Evolutionary conservation across 2,113 vertebrate genomes (phyloP).

Genomic region (Noctilio leporinus): DNA sequence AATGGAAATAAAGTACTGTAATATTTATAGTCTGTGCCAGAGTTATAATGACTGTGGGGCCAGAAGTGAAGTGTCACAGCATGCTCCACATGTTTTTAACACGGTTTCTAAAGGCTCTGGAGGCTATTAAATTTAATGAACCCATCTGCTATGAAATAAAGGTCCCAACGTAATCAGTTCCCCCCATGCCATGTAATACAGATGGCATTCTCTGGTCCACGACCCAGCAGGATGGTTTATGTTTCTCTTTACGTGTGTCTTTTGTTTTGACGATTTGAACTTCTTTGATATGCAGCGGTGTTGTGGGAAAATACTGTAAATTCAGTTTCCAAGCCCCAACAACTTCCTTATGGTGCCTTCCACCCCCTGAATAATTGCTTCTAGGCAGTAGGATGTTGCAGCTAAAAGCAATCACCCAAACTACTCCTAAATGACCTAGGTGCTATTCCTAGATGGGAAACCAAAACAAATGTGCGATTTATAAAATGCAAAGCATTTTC

Average conservation of each 20-base stretch:
- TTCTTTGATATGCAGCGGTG: slow-evolving; percentile 76
- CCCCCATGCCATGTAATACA: slow-evolving; percentile 82
- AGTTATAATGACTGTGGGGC: slow-evolving; percentile 81
- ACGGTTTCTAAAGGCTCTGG: slow-evolving; percentile 86
- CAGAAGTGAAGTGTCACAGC: slow-evolving; percentile 85
- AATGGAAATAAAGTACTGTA: slow-evolving; percentile 83
- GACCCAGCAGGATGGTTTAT: slow-evolving; percentile 77
- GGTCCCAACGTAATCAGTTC: slow-evolving; percentile 83
- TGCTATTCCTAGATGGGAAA: slow-evolving; percentile 63
- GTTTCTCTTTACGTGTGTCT: slow-evolving; percentile 65
- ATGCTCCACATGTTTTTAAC: slow-evolving; percentile 87
- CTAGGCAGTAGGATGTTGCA: slow-evolving; percentile 59
- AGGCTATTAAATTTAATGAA: slow-evolving; percentile 92
- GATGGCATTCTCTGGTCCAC: slow-evolving; percentile 79
- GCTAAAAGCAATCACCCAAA: slow-evolving; percentile 71
- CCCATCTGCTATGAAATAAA: slow-evolving; percentile 89
- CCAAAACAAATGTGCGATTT: slow-evolving; percentile 69
- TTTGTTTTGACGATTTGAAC: slow-evolving; percentile 73
- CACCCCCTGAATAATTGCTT: slow-evolving; percentile 72
- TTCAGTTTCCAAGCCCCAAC: slow-evolving; percentile 61
- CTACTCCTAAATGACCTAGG: slow-evolving; percentile 57
- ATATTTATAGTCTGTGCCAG: slow-evolving; percentile 85
- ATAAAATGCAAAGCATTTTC: slow-evolving; percentile 66
- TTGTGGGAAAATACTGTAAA: slow-evolving; percentile 72
- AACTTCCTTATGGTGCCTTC: slow-evolving; percentile 54